Base-by-base conservation (phyloP, 1,140 invertebrate genomes). In the Oncopodura yosiiana region DNA sequence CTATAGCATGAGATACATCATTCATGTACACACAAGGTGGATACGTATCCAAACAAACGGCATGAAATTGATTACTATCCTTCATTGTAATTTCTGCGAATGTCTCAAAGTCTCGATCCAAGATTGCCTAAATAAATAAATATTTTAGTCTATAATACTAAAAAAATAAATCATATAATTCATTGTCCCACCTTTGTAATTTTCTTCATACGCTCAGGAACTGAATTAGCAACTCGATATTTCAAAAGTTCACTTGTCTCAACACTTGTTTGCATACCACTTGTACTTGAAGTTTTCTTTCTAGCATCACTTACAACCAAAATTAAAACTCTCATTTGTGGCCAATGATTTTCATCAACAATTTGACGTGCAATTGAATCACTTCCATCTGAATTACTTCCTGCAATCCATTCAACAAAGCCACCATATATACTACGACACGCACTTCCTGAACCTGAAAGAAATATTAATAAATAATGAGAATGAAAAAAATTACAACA, bases 11-110 rank as follows among this genome's bases (percentile, higher is more conserved):
- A 3, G 93, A 96, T 1, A 80, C 74, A 67, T 93, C 84, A 66
- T 86, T 96, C 81, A 96, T 82, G 67, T 98, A 98, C 21, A 82
- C 72, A 70, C 84, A 84, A 0, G 96, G 94, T 4, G 96, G 96
- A 77, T 81, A 94, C 0, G 94, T 91, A 69, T 99, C 95, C 39
- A 93, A 69, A 65, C 88, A 93, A 27, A 92, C 78, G 2, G 94
- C 91, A 76, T 99, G 96, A 65, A 99, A 83, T 70, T 96, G 88
- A 78, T 99, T 99, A 46, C 92, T 96, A 66, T 99, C 96, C 71
- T 82, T 82, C 86, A 99, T 99, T 16, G 93, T 96, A 8, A 97
- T 75, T 70, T 89, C 80, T 26, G 89, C 93, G 78, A 99, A 95
- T 44, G 70, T 78, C 32, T 78, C 60, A 71, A 98, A 99, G 74